Conservation (phyloP, 2,113 vertebrate species). For the Pollachius pollachius region DNA sequence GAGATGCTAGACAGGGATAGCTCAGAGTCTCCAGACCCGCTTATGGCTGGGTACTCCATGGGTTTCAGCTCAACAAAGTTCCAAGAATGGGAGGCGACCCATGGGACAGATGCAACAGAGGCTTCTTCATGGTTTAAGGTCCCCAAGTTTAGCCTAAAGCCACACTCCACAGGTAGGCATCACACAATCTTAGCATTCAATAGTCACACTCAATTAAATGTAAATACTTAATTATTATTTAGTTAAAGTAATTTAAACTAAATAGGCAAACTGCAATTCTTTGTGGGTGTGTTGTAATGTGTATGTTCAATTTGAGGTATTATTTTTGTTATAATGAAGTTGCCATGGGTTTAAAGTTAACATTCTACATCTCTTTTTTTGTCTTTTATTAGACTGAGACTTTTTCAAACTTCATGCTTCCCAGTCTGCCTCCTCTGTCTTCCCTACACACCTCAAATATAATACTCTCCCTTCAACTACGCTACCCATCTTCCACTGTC, state of each 20-base stretch:
- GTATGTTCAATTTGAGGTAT: no score
- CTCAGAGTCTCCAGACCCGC: conserved; percentile 54
- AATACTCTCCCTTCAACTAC: no score
- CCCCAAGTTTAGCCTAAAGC: conserved; percentile 78
- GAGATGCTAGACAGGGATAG: conserved; percentile 67
- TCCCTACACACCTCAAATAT: neutral
- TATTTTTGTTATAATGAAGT: no score
- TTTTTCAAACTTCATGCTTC: conserved; percentile 19
- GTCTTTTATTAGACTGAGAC: conserved; percentile 43
- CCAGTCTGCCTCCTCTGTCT: conserved; percentile 5
- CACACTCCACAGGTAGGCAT: conserved; percentile 68
- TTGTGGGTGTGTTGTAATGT: no score
- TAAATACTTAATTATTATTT: neutral
- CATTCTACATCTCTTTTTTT: conserved; percentile 32
- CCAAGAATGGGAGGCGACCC: conserved; percentile 48
- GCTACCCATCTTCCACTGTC: neutral
- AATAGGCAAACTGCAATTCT: no score
- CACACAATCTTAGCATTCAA: neutral
- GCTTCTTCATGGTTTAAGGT: conserved; percentile 78
- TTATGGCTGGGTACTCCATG: conserved; percentile 44
- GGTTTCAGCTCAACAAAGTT: conserved; percentile 57
- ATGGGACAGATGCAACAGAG: conserved; percentile 55
- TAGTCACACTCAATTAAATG: neutral
- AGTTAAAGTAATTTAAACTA: no score
- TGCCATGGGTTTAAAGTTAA: no score